These are phyloP conservation scores for Octodon degus DNA, from an alignment of 2,113 vertebrate species.

Conservation along the genomic window DNA sequence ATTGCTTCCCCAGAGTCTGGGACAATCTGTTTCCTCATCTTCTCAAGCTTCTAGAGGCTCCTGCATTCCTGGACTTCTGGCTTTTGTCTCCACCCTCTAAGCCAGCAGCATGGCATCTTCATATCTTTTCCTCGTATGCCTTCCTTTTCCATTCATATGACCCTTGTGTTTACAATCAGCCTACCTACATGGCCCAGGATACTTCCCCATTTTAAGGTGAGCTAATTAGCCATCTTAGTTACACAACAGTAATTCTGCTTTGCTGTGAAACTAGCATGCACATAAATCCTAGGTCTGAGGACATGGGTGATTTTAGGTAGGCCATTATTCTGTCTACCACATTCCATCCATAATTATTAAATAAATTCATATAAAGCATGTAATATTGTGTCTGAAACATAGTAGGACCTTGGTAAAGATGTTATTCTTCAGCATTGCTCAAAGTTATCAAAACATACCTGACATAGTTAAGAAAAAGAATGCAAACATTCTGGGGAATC, in stretches of 20 bases:
- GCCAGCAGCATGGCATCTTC: neutral
- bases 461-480: slow-evolving; percentile 8
- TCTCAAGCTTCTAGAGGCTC: neutral
- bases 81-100: neutral
- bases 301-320: neutral
- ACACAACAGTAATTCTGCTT: neutral
- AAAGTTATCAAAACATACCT: slow-evolving; percentile 33
- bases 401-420: neutral
- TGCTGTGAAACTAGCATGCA: neutral
- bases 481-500: neutral
- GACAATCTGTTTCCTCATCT: neutral
- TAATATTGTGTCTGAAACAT: neutral
- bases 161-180: neutral
- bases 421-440: neutral
- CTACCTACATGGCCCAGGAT: neutral
- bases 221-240: neutral
- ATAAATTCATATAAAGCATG: neutral
- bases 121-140: neutral
- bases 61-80: neutral
- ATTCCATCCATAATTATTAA: slow-evolving; percentile 11
- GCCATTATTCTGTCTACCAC: neutral
- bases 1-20: neutral
- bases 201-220: neutral
- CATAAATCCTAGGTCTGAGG: neutral
- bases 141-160: neutral